Evolutionary conservation across 2,797 vertebrate genomes (phyloP).

Genomic region (Cephalopachus bancanus): DNA sequence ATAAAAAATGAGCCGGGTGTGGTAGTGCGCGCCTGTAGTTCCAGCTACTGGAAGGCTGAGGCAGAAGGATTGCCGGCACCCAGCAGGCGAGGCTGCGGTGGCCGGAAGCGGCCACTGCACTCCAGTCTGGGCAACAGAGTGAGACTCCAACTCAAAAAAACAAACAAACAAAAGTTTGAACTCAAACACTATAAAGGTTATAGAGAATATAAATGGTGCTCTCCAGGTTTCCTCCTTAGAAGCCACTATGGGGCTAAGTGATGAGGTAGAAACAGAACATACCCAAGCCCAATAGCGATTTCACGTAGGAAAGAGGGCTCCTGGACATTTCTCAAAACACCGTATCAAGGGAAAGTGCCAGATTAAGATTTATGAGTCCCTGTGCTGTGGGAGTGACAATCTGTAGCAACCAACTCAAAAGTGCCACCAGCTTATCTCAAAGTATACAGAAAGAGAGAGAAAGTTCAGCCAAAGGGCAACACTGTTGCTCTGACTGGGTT

Average conservation of each 20-base stretch:
- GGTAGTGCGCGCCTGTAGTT: too few species aligned
- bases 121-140: too few species aligned
- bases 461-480: constrained; percentile 87
- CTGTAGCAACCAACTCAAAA: constrained; percentile 81
- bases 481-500: constrained; percentile 88
- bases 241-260: constrained; percentile 5
- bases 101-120: too few species aligned
- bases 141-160: too few species aligned
- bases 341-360: constrained; percentile 58
- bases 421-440: constrained; percentile 83
- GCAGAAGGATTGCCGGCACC: too few species aligned
- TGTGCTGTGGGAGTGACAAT: constrained; percentile 38
- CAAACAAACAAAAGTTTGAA: background rate
- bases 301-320: constrained; percentile 13
- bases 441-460: constrained; percentile 82
- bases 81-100: too few species aligned
- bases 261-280: constrained; percentile 34
- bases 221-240: constrained; percentile 7
- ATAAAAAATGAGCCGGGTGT: too few species aligned
- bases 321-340: constrained; percentile 56
- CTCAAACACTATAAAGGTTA: constrained; percentile 28
- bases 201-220: constrained; percentile 23
- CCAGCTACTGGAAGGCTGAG: too few species aligned
- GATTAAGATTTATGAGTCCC: constrained; percentile 55
- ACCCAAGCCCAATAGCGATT: background rate